A percentile compares a stretch with the other conserved stretches of the same genome.
These are phyloP conservation scores for Synaphobranchus kaupii DNA, from an alignment of 2,797 vertebrate genomes.

Conservation along the genomic window DNA sequence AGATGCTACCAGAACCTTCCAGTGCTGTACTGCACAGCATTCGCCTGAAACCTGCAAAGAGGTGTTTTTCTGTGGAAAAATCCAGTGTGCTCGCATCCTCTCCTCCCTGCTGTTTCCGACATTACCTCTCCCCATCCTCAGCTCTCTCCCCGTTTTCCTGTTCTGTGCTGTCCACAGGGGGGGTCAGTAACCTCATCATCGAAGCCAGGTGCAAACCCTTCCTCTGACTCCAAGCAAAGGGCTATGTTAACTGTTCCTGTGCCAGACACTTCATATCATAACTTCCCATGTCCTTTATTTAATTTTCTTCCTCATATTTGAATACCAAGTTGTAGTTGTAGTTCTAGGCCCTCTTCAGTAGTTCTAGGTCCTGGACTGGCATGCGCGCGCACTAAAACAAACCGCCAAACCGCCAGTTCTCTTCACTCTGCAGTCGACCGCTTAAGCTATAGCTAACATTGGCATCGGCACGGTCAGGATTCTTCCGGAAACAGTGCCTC, in stretches of 20 bases:
- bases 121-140: not conserved
- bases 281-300: too few species aligned
- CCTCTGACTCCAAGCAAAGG: not conserved
- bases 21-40: not conserved
- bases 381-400: too few species aligned
- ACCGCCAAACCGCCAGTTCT: too few species aligned
- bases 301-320: too few species aligned
- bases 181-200: not conserved
- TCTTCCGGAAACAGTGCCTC: not conserved
- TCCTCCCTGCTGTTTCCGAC: slow-evolving; percentile 1
- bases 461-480: too few species aligned
- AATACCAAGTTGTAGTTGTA: too few species aligned
- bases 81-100: not conserved
- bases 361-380: too few species aligned
- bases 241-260: not conserved
- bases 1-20: not conserved
- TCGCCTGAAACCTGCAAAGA: not conserved
- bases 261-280: not conserved
- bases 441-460: too few species aligned
- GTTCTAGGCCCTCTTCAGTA: too few species aligned
- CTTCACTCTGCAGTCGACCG: too few species aligned
- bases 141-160: not conserved
- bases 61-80: not conserved
- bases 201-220: not conserved
- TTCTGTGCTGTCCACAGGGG: not conserved